Percentiles rank a stretch among this genome's conserved stretches.
phyloP scores from a whole-genome alignment of 1,140 invertebrate species.

The Triops longicaudatus region DNA sequence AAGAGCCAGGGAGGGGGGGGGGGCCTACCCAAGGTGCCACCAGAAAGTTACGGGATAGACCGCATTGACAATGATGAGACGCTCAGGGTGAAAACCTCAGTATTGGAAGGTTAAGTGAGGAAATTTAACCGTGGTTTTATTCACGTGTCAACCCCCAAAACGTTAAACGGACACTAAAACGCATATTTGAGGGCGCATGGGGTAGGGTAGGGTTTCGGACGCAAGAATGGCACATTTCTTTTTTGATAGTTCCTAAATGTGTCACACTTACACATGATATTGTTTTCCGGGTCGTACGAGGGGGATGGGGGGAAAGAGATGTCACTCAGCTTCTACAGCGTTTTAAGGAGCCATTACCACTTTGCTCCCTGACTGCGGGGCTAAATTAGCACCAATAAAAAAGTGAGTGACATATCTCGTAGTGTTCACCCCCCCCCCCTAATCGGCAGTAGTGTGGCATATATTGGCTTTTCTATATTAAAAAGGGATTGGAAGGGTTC shows the following conservation, averaged over 20 bases:
- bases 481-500: background rate
- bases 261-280: background rate
- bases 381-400: conserved; percentile 1
- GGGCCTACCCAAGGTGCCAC: background rate
- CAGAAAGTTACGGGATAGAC: background rate
- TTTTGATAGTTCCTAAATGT: background rate
- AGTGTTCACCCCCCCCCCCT: background rate
- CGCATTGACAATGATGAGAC: background rate
- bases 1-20: background rate
- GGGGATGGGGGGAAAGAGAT: background rate
- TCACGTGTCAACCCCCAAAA: background rate
- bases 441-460: background rate
- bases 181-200: background rate
- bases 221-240: background rate
- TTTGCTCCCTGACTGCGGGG: background rate
- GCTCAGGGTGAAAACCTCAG: background rate
- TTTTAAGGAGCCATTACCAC: background rate
- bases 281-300: too few relatives aligned
- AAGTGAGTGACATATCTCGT: background rate
- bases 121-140: background rate
- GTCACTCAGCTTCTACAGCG: background rate
- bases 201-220: too few relatives aligned
- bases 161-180: background rate
- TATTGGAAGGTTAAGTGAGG: too few relatives aligned
- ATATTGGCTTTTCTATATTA: background rate